These are phyloP conservation scores for Connochaetes taurinus DNA, from an alignment of 2,113 vertebrate species.

Conservation along the genomic window DNA sequence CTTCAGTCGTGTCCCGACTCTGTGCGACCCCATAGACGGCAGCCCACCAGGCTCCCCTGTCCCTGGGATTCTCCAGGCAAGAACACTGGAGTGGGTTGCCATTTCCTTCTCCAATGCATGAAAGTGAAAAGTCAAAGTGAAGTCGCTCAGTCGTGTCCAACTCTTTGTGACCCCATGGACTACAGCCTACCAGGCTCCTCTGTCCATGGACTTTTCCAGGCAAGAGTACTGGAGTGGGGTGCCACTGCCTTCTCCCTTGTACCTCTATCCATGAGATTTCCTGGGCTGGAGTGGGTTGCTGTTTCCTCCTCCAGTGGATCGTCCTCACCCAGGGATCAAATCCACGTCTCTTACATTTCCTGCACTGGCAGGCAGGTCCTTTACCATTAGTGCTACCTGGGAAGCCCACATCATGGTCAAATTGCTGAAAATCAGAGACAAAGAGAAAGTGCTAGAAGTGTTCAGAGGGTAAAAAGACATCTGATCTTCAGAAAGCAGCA, in stretches of 20 bases:
- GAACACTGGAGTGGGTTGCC: too few relatives aligned
- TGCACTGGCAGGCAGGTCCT: not conserved
- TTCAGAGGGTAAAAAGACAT: not conserved
- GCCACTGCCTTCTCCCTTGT: not conserved
- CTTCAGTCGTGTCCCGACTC: too few relatives aligned
- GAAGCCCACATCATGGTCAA: not conserved
- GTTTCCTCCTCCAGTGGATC: not conserved
- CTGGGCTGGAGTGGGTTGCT: not conserved
- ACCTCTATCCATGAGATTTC: not conserved
- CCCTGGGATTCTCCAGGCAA: too few relatives aligned
- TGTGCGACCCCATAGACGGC: too few relatives aligned
- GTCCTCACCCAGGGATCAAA: not conserved
- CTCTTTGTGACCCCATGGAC: too few relatives aligned
- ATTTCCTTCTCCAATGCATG: too few relatives aligned
- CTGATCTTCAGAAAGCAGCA: not conserved
- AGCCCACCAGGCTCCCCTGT: too few relatives aligned
- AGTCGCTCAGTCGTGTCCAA: too few relatives aligned
- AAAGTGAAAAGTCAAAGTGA: too few relatives aligned
- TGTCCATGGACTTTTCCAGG: too few relatives aligned
- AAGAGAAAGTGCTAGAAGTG: not conserved
- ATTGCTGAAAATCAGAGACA: slow-evolving; percentile 5
- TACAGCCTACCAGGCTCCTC: too few relatives aligned
- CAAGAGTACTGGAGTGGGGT: too few relatives aligned
- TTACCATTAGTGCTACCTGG: not conserved
- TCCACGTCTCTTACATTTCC: not conserved